These are phyloP conservation scores for Zaprionus ghesquierei DNA, from an alignment of 1,140 invertebrate species.

Conservation along the genomic window DNA sequence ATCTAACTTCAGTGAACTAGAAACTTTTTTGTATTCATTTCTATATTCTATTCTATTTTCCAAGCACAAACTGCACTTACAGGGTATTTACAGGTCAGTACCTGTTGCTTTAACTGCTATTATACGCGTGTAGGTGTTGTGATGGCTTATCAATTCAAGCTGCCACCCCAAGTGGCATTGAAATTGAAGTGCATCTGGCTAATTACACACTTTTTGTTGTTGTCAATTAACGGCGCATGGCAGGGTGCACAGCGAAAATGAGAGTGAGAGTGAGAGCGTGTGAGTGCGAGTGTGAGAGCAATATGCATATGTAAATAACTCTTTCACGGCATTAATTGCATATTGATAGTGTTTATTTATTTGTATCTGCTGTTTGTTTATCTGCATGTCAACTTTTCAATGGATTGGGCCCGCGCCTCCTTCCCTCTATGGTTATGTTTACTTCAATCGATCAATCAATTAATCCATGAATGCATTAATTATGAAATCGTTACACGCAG, in stretches of 20 bases:
- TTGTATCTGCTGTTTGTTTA: constrained; percentile 41
- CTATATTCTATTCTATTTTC: no score
- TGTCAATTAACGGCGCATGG: constrained; percentile 51
- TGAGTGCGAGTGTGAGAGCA: neutral
- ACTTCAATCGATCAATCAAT: constrained; percentile 49
- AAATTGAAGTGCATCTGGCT: constrained; percentile 57
- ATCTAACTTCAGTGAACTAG: no score
- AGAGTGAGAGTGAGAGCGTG: neutral
- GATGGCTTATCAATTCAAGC: constrained; percentile 67
- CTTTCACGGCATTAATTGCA: constrained; percentile 69
- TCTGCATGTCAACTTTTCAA: constrained; percentile 43
- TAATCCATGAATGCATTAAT: constrained; percentile 24
- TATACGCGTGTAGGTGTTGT: constrained; percentile 37
- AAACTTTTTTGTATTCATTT: no score
- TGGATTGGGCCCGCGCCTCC: constrained; percentile 5
- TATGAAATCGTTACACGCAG: constrained; percentile 5
- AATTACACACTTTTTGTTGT: constrained; percentile 62
- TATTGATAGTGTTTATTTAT: constrained; percentile 72
- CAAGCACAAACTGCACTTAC: neutral
- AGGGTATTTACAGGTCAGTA: constrained; percentile 12
- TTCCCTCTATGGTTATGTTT: constrained; percentile 21
- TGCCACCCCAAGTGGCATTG: constrained; percentile 56
- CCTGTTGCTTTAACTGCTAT: neutral
- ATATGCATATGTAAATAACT: constrained; percentile 52
- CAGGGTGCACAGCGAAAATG: neutral